These are phyloP conservation scores for Nephrocerus scutellatus DNA, from an alignment of 2,888 invertebrate species.

Conservation along the genomic window DNA sequence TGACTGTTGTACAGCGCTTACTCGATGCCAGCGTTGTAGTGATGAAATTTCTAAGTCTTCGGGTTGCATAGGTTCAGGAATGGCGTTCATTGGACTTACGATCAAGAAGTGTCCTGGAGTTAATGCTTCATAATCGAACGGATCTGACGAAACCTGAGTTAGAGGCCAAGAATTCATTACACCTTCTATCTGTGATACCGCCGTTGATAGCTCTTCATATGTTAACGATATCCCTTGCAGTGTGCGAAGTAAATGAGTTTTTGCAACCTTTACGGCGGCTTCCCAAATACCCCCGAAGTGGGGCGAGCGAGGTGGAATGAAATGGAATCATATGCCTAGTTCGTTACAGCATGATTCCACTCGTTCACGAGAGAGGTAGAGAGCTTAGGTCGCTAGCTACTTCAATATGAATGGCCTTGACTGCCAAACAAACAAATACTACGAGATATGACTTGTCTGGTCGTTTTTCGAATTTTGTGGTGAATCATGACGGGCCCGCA, in stretches of 20 bases:
- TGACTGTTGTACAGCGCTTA: neutral
- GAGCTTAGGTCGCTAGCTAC: slow-evolving; percentile 17
- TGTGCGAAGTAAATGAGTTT: neutral
- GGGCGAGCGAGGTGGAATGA: slow-evolving; percentile 2
- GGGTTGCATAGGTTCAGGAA: slow-evolving; percentile 1
- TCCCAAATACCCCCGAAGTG: slow-evolving; percentile 10
- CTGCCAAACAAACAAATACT: slow-evolving; percentile 17
- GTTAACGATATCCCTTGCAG: neutral
- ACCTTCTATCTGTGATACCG: slow-evolving; percentile 3
- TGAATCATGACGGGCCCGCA: slow-evolving; percentile 12
- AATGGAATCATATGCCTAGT: neutral
- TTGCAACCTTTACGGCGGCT: slow-evolving; percentile 9
- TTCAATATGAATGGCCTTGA: slow-evolving; percentile 21
- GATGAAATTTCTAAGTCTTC: slow-evolving; percentile 1
- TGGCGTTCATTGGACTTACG: slow-evolving; percentile 9
- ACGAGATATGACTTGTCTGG: slow-evolving; percentile 17
- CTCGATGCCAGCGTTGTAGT: slow-evolving; percentile 1
- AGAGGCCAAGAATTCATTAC: slow-evolving; percentile 7
- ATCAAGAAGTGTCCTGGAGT: slow-evolving; percentile 11
- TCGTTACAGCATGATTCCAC: neutral
- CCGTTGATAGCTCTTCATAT: slow-evolving; percentile 3
- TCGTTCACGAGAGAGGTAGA: neutral
- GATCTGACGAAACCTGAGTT: slow-evolving; percentile 2
- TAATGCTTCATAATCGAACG: slow-evolving; percentile 6
- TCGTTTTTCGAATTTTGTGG: slow-evolving; percentile 4